A percentile compares a stretch with the other conserved stretches of the same genome.
These are phyloP conservation scores for Diloba caeruleocephala DNA, from an alignment of 2,888 invertebrate genomes.

Conservation along the genomic window DNA sequence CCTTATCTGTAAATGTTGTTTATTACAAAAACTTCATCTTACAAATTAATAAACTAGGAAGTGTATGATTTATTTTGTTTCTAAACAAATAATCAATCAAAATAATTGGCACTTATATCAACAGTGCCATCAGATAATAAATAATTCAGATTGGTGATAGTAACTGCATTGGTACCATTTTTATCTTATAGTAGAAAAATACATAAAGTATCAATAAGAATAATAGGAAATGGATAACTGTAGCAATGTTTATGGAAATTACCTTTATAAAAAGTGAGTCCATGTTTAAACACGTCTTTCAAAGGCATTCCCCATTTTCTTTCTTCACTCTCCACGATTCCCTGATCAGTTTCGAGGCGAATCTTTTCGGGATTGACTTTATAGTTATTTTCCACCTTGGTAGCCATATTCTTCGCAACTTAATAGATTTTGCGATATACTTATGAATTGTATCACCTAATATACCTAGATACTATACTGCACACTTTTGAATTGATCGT, in stretches of 20 bases:
- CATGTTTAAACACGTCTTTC: constrained; percentile 96
- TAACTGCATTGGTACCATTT: constrained; percentile 5
- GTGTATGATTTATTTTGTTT: constrained; percentile 4
- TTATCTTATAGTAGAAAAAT: constrained; percentile 6
- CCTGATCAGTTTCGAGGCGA: constrained; percentile 84
- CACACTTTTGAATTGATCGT: too few species aligned
- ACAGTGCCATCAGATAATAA: constrained; percentile 14
- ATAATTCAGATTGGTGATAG: constrained; percentile 12
- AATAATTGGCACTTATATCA: constrained; percentile 19
- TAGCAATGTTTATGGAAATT: constrained; percentile 53
- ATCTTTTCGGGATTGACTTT: constrained; percentile 81
- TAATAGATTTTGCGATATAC: constrained; percentile 40
- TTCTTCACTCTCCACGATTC: constrained; percentile 84
- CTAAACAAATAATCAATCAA: constrained; percentile 24
- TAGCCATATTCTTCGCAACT: constrained; percentile 67
- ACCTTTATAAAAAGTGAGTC: constrained; percentile 98
- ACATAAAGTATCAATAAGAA: not conserved
- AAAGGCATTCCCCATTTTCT: constrained; percentile 92
- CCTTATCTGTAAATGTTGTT: constrained; percentile 92
- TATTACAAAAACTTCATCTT: constrained; percentile 11
- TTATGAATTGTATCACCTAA: constrained; percentile 38
- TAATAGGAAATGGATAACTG: not conserved
- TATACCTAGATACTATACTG: too few species aligned
- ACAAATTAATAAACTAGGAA: constrained; percentile 14
- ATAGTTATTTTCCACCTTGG: constrained; percentile 66